These are phyloP conservation scores for Diplosoma virens DNA, from an alignment of 23 tunicate species.

Conservation along the genomic window DNA sequence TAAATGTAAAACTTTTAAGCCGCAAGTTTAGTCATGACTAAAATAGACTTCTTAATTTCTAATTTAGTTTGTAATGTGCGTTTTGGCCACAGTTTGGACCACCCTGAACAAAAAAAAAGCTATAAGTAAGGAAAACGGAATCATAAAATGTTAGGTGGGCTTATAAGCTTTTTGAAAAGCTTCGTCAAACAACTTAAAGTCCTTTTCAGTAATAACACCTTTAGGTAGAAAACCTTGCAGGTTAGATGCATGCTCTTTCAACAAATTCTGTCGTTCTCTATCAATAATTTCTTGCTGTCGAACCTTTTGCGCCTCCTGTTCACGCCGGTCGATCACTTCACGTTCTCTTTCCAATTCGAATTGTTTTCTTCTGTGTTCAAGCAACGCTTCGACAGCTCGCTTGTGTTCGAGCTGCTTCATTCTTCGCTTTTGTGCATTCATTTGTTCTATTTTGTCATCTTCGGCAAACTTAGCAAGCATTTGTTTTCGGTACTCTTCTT, in stretches of 20 bases:
- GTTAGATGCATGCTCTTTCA: conserved; percentile 80
- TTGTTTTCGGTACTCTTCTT: conserved; percentile 79
- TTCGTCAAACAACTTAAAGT: conserved; percentile 64
- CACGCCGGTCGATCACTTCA: conserved; percentile 46
- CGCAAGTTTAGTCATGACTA: no score
- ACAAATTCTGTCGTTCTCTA: conserved; percentile 80
- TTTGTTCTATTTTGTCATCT: conserved; percentile 90
- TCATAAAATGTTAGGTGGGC: no score
- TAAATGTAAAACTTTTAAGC: no score
- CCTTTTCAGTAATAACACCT: conserved; percentile 59
- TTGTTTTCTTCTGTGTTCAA: conserved; percentile 49
- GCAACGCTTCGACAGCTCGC: conserved; percentile 75
- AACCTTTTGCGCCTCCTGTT: conserved; percentile 51
- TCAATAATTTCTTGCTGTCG: conserved; percentile 69
- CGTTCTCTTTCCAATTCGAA: conserved; percentile 71
- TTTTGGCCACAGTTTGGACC: no score
- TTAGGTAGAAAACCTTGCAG: conserved; percentile 92
- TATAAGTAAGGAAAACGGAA: no score
- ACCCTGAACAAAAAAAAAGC: no score
- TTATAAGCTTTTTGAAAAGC: conserved; percentile 55
- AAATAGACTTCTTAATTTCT: no score
- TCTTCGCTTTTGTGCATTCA: conserved; percentile 91
- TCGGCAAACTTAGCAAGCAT: conserved; percentile 97
- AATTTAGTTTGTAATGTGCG: no score
- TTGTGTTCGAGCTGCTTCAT: conserved; percentile 94